Base-by-base conservation (phyloP, 2,888 invertebrate species). In the Serripes groenlandicus region DNA sequence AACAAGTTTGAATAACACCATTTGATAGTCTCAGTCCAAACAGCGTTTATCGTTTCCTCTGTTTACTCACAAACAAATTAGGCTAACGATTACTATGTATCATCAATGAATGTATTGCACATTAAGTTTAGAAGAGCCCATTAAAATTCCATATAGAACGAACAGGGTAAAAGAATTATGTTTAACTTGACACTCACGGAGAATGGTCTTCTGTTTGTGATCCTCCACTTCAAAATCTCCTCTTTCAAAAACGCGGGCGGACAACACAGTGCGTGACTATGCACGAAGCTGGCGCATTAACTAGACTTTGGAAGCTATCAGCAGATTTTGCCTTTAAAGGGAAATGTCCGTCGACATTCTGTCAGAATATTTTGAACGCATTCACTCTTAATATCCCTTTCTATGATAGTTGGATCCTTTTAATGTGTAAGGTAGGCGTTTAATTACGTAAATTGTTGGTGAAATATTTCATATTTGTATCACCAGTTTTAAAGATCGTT, bases 211-310 rank as follows among this genome's bases (percentile, higher is more conserved):
- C 42, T 66, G 11, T 66, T 42, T 66, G 26, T 35, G 23, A 66
- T 34, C 42, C 35, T 7, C 66, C 66, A 66, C 66, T 66, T 66
- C 66, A 66, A 66, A 66, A 66, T 18, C 11, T 28, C 26, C 42
- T 28, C 28, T 66, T 66, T 28, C 23, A 66, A 42, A 66, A 66
- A 42, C n/a, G 23, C 66, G 2, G 66, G 28, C 49, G 66, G 42
- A 42, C 66, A 42, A 35, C 26, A 26, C n/a, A 26, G 62, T 28
- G 28, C 73, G 73, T 73, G 73, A 73, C 62, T 58, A 42, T 32
- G 73, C 73, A 60, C 35, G 49, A 15, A 73, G 34, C 30, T 21
- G 60, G 62, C 60, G 73, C 73, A 73, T 73, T 73, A 73, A 60
- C 60, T 21, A 35, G 73, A 60, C 30, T 62, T 62, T 60, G 60